Base-by-base conservation (phyloP, 37 sponge, comb jelly and placozoan genomes). In the Haliclona indistincta region DNA sequence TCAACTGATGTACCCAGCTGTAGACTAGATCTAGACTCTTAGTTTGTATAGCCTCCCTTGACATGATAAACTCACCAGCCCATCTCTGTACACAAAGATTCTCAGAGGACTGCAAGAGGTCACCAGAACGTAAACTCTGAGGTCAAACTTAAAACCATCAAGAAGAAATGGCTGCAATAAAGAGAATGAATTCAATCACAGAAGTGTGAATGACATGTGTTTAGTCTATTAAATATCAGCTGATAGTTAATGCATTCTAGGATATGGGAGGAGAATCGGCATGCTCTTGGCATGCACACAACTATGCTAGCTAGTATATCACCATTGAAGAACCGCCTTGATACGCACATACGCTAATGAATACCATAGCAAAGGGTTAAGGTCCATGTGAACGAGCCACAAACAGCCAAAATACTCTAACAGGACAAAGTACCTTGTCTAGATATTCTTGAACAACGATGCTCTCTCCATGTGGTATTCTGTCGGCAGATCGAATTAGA, bases 391-490 rank as follows among this genome's bases (percentile, higher is more conserved):
- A n/a, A n/a, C n/a, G n/a, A n/a, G n/a, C n/a, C n/a, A n/a, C n/a
- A n/a, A n/a, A n/a, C n/a, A n/a, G n/a, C n/a, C n/a, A n/a, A n/a
- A n/a, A n/a, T n/a, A n/a, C n/a, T n/a, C n/a, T n/a, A n/a, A n/a
- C n/a, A n/a, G n/a, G n/a, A n/a, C n/a, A n/a, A n/a, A n/a, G 23
- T 40, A 90, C 91, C 78, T 80, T 79, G 15, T 84, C 91, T 19
- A 95, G 25, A 45, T 95, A 95, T 52, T 95, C 96, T 68, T 95
- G 96, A 4, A 95, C 93, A 25, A 95, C 77, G 8, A 75, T 58
- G 32, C 43, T 55, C 36, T 84, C 73, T 20, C 81, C 73, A 8
- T 65, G 53, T 4, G 56, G 61, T 4, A 87, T 58, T 5, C 61
- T 33, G 17, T 84, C 88, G 0, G 73, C 13, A n/a, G 76, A 75